Conservation (phyloP, 2,888 invertebrate species). For the Melieria crassipennis region DNA sequence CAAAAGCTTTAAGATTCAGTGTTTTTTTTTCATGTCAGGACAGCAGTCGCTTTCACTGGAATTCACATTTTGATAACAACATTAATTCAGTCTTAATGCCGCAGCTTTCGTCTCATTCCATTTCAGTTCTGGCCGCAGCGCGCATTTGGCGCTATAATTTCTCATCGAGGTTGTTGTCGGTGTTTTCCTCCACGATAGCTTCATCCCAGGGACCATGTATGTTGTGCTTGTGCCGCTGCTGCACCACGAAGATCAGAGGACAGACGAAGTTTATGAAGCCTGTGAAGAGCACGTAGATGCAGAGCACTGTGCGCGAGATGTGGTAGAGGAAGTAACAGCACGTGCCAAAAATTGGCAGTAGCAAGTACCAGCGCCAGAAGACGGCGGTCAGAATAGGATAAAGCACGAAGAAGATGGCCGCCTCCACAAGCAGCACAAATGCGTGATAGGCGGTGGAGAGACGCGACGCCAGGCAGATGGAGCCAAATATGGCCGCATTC, state of each 20-base stretch:
- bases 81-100: no score
- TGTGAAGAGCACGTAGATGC: constrained; percentile 71
- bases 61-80: no score
- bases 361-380: constrained; percentile 70
- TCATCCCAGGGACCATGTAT: constrained; percentile 99
- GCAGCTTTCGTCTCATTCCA: no score
- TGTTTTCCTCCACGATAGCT: constrained; percentile 76
- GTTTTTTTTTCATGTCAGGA: no score
- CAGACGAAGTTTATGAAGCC: constrained; percentile 77
- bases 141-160: constrained; percentile 53
- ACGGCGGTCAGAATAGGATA: constrained; percentile 82
- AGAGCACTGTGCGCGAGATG: constrained; percentile 70
- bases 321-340: constrained; percentile 69
- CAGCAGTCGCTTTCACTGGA: no score
- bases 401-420: constrained; percentile 88
- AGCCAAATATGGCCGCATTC: constrained; percentile 94
- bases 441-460: constrained; percentile 87
- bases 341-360: constrained; percentile 68
- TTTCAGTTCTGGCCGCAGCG: no score
- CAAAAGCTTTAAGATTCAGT: no score
- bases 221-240: constrained; percentile 86
- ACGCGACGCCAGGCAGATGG: constrained; percentile 93
- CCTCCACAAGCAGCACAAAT: constrained; percentile 87
- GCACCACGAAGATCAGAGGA: constrained; percentile 78
- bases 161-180: constrained; percentile 47